Evolutionary conservation across 1,140 invertebrate species (phyloP).

Genomic region (Vollenhovia emeryi): DNA sequence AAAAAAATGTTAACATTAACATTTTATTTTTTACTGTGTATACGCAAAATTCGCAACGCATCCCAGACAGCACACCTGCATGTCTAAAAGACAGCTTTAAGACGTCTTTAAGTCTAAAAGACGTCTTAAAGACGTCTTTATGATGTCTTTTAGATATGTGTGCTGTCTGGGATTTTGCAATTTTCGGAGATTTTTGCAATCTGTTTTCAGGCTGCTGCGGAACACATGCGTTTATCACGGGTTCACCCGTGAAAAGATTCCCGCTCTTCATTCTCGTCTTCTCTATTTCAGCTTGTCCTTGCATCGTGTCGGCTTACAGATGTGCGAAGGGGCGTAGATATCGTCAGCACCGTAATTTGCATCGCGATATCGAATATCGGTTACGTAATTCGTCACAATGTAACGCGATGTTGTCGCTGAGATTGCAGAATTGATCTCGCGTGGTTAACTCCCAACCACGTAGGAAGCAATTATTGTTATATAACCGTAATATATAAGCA

Average conservation of each 20-base stretch:
- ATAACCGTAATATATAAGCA: conserved; percentile 26
- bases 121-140: too few species aligned
- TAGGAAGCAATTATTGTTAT: conserved; percentile 48
- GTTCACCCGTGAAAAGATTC: conserved; percentile 49
- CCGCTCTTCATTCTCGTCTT: conserved; percentile 60
- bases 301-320: not conserved
- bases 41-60: not conserved
- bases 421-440: conserved; percentile 21
- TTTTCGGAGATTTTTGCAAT: not conserved
- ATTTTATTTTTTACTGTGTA: too few species aligned
- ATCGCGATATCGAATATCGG: conserved; percentile 41
- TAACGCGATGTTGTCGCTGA: conserved; percentile 1
- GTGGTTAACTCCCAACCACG: not conserved
- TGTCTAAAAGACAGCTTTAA: too few species aligned
- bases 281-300: conserved; percentile 63
- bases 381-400: conserved; percentile 39
- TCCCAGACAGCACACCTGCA: too few species aligned
- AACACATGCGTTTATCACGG: conserved; percentile 54
- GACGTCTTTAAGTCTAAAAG: too few species aligned
- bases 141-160: too few species aligned
- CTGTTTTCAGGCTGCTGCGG: conserved; percentile 42
- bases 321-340: conserved; percentile 42
- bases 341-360: conserved; percentile 25
- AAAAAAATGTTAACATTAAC: too few species aligned
- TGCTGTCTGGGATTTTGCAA: too few species aligned